Percentiles rank a stretch among this genome's conserved stretches.
Evolutionary conservation across 2,888 invertebrate genomes (phyloP).

Genomic region (Hylaea fasciaria): DNA sequence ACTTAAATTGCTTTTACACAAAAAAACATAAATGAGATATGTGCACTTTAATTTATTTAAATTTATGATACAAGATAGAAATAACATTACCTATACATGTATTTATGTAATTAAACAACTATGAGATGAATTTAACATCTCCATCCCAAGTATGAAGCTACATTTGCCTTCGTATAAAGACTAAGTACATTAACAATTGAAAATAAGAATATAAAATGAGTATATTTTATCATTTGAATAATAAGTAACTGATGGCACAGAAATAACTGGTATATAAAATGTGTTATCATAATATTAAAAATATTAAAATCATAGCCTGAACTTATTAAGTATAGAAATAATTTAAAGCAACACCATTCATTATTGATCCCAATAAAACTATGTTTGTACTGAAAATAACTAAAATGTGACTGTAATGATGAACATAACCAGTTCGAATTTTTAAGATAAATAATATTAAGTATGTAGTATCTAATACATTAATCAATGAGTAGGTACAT

Average conservation of each 20-base stretch:
- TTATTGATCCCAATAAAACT: not conserved
- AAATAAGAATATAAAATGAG: constrained; percentile 44
- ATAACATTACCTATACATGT: constrained; percentile 51
- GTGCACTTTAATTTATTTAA: constrained; percentile 76
- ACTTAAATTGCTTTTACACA: constrained; percentile 1
- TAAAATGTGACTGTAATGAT: too few species aligned
- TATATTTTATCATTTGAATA: constrained; percentile 43
- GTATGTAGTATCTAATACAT: too few species aligned
- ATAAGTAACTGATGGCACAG: constrained; percentile 46
- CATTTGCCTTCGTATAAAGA: constrained; percentile 31
- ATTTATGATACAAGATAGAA: constrained; percentile 64
- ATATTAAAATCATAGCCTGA: constrained; percentile 27
- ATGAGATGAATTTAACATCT: constrained; percentile 35
- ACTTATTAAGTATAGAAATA: constrained; percentile 8
- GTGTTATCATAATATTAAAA: too few species aligned
- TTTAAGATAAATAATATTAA: too few species aligned
- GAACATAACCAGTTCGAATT: too few species aligned
- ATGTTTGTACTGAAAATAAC: not conserved
- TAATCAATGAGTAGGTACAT: too few species aligned
- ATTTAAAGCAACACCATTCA: constrained; percentile 5
- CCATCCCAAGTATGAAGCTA: constrained; percentile 37
- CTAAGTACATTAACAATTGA: constrained; percentile 41
- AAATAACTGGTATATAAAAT: constrained; percentile 31
- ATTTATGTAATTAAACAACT: constrained; percentile 36
- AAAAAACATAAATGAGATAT: constrained; percentile 54